Evolutionary conservation across 2,797 vertebrate genomes (phyloP).

Genomic region (Denticeps clupeoides): DNA sequence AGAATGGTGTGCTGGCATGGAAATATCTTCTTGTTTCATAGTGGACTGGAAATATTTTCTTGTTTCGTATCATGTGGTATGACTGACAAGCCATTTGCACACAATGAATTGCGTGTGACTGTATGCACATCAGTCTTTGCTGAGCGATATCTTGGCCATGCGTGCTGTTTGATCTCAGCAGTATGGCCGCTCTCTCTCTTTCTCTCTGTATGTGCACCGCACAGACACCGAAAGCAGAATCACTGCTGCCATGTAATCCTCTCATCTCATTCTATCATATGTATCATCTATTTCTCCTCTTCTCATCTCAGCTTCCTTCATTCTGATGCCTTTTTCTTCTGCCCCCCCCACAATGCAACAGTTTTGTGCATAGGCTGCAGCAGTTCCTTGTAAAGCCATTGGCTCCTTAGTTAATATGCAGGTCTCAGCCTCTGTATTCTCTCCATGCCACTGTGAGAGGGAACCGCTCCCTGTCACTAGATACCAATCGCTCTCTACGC

Average conservation of each 20-base stretch:
- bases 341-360: not conserved
- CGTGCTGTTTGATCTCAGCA: no score
- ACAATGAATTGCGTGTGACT: no score
- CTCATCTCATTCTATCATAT: not conserved
- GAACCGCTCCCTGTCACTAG: not conserved
- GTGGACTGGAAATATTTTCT: no score
- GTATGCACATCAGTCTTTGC: no score
- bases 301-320: not conserved
- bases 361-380: slow-evolving; percentile 5
- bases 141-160: no score
- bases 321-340: not conserved
- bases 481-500: not conserved
- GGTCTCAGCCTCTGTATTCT: slow-evolving; percentile 31
- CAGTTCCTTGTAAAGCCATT: slow-evolving; percentile 15
- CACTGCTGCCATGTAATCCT: not conserved
- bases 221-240: not conserved
- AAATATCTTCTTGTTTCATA: no score
- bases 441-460: slow-evolving; percentile 23
- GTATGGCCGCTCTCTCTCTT: no score
- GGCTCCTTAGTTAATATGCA: slow-evolving; percentile 34
- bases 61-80: no score
- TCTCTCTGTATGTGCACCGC: not conserved
- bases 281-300: not conserved
- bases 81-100: no score
- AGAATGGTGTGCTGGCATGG: no score